Percentiles rank a stretch among this genome's conserved stretches.
Conservation (phyloP, 2,797 vertebrate genomes). For the Megaceryle alcyon region DNA sequence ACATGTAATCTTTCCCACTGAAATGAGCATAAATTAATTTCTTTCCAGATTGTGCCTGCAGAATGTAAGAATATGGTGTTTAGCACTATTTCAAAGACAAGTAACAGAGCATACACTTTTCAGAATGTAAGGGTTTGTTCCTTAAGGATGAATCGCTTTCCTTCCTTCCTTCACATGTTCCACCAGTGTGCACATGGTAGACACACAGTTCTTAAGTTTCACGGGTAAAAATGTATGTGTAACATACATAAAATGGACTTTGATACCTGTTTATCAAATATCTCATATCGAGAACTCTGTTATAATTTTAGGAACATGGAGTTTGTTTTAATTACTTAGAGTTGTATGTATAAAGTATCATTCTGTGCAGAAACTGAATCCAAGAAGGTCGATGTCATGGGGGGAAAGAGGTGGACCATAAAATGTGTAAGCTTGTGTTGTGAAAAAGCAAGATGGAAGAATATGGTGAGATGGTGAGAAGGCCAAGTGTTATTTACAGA, state of each 20-base stretch:
- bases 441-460: neutral
- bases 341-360: neutral
- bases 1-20: neutral
- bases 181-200: neutral
- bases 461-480: accelerated
- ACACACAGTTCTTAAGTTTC: neutral
- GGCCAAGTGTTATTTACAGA: neutral
- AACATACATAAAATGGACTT: neutral
- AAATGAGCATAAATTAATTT: neutral
- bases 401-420: neutral
- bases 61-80: neutral
- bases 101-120: neutral
- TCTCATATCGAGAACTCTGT: neutral
- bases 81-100: neutral
- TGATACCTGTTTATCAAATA: neutral
- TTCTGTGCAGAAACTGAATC: neutral
- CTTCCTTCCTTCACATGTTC: neutral
- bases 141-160: neutral
- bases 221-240: neutral
- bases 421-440: neutral
- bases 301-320: neutral
- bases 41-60: neutral
- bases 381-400: neutral
- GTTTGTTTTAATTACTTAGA: neutral
- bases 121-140: neutral